Evolutionary conservation across 2,888 invertebrate genomes (phyloP).

Genomic region (Serripes groenlandicus): DNA sequence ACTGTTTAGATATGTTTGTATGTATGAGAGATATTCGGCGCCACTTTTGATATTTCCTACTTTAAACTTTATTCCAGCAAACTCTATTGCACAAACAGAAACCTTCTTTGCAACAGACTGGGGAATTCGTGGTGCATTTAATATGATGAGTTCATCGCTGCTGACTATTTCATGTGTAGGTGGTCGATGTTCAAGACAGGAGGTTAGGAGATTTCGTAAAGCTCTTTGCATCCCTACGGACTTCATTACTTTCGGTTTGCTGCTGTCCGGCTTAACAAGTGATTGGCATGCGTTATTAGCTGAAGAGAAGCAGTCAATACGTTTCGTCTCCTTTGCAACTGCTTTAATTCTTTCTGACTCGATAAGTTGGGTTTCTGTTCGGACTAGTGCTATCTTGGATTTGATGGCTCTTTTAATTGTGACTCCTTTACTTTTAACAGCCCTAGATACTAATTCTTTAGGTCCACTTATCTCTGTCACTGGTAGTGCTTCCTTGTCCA

Average conservation of each 20-base stretch:
- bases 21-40: conserved; percentile 20
- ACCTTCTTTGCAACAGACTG: conserved; percentile 12
- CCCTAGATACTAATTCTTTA: conserved; percentile 22
- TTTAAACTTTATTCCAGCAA: conserved; percentile 51
- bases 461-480: conserved; percentile 11
- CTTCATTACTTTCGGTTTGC: conserved; percentile 56
- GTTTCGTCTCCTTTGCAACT: conserved; percentile 30
- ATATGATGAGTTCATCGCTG: not conserved
- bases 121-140: conserved; percentile 23
- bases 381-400: conserved; percentile 14
- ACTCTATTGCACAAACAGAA: conserved; percentile 44
- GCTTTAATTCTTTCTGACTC: conserved; percentile 35
- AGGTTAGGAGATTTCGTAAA: conserved; percentile 29
- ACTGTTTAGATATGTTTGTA: conserved; percentile 28
- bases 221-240: conserved; percentile 37
- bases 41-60: conserved; percentile 34
- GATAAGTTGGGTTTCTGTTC: conserved; percentile 35
- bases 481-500: not conserved
- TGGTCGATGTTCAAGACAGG: too few species aligned
- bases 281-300: conserved; percentile 61
- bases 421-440: conserved; percentile 39
- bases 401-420: conserved; percentile 45
- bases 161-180: not conserved
- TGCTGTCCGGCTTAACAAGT: conserved; percentile 47
- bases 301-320: conserved; percentile 22